phyloP scores from a whole-genome alignment of 2,113 vertebrate genomes.

The Lophius piscatorius region DNA sequence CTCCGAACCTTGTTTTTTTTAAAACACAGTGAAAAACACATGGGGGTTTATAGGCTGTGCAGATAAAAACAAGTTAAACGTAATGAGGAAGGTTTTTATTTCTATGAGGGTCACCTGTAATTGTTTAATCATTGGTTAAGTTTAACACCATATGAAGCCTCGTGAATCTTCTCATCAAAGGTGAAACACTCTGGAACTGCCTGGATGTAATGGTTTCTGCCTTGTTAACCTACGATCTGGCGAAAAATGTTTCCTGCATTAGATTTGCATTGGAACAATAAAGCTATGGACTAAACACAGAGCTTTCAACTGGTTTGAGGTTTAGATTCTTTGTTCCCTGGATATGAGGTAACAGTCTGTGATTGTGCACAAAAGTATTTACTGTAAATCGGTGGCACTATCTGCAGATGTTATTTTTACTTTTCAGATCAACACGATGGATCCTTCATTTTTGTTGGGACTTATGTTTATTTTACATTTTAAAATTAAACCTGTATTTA shows the following conservation, averaged over 20 bases:
- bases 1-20: too few relatives aligned
- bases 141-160: slow-evolving; percentile 25
- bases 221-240: slow-evolving; percentile 41
- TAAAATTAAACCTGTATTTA: too few relatives aligned
- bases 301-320: slow-evolving; percentile 59
- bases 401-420: slow-evolving; percentile 16
- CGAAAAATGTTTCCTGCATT: slow-evolving; percentile 34
- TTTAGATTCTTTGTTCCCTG: slow-evolving; percentile 51
- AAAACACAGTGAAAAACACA: too few relatives aligned
- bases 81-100: too few relatives aligned
- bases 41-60: too few relatives aligned
- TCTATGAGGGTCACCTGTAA: slow-evolving; percentile 15
- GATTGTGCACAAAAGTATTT: slow-evolving; percentile 46
- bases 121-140: slow-evolving; percentile 8
- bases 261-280: slow-evolving; percentile 33
- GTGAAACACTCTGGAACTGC: slow-evolving; percentile 23
- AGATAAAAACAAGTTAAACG: too few relatives aligned
- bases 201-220: slow-evolving; percentile 59
- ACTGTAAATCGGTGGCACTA: slow-evolving; percentile 23
- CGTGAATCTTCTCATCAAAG: slow-evolving; percentile 52
- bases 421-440: background rate
- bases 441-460: background rate
- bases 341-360: slow-evolving; percentile 48
- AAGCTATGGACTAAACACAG: slow-evolving; percentile 47
- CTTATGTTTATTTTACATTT: background rate